Conservation (phyloP, 2,888 invertebrate species). For the Ennomos quercinarius region DNA sequence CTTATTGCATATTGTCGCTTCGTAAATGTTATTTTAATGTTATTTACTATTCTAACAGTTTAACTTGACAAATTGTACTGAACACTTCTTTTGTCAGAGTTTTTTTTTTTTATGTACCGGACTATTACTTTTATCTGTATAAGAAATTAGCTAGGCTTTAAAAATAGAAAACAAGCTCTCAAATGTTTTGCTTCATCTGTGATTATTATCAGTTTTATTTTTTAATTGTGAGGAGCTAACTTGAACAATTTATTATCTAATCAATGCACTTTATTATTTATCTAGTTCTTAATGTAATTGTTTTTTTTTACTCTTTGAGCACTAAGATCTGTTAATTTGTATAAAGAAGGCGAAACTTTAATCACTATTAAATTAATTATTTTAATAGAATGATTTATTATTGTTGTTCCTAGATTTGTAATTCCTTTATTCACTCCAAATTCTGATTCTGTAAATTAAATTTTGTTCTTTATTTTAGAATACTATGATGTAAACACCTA, state of each 20-base stretch:
- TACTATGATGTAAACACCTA: no score
- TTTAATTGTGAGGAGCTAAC: slow-evolving; percentile 69
- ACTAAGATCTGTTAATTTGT: slow-evolving; percentile 85
- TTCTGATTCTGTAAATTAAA: no score
- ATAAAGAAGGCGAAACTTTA: slow-evolving; percentile 72
- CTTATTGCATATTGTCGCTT: slow-evolving; percentile 50
- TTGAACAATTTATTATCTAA: slow-evolving; percentile 75
- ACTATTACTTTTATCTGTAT: slow-evolving; percentile 39
- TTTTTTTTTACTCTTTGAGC: slow-evolving; percentile 76
- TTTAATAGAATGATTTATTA: slow-evolving; percentile 45
- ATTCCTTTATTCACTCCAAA: no score
- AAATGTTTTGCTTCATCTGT: slow-evolving; percentile 77
- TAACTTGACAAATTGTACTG: slow-evolving; percentile 59
- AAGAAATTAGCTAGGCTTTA: slow-evolving; percentile 31
- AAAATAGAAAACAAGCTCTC: slow-evolving; percentile 67
- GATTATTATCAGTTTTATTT: slow-evolving; percentile 75
- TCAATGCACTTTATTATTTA: slow-evolving; percentile 81
- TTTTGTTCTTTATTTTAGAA: no score
- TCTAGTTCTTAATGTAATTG: slow-evolving; percentile 77
- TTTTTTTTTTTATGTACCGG: slow-evolving; percentile 48
- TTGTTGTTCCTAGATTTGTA: neutral
- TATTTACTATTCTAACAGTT: slow-evolving; percentile 58
- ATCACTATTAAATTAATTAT: slow-evolving; percentile 72
- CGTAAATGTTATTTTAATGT: slow-evolving; percentile 57
- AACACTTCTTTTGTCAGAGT: slow-evolving; percentile 55